These are phyloP conservation scores for Poecile montanus DNA, from an alignment of 2,797 vertebrate species.

Conservation along the genomic window DNA sequence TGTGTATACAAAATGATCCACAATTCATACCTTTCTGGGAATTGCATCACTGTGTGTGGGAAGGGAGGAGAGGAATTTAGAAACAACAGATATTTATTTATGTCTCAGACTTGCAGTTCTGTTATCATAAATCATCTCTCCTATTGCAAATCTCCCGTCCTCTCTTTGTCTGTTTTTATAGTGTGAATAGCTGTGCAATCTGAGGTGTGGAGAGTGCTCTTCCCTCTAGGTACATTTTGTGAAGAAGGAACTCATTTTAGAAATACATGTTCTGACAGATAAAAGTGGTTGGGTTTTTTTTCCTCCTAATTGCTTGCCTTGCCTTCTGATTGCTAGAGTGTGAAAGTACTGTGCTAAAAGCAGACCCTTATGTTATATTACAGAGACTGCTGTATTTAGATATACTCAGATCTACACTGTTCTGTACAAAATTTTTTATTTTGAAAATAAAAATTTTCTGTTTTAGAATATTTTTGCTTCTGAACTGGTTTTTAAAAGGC, in stretches of 20 bases:
- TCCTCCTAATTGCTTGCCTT: neutral
- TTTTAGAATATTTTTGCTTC: conserved; percentile 17
- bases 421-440: conserved; percentile 69
- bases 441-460: conserved; percentile 74
- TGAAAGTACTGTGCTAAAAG: conserved; percentile 28
- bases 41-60: neutral
- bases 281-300: neutral
- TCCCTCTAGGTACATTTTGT: neutral
- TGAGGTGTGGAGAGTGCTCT: conserved; percentile 22
- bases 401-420: conserved; percentile 33
- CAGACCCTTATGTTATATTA: neutral
- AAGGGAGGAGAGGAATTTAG: neutral
- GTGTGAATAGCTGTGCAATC: conserved; percentile 17
- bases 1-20: neutral
- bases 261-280: conserved; percentile 21
- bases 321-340: conserved; percentile 32
- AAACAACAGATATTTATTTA: conserved; percentile 19
- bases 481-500: neutral
- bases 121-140: neutral
- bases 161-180: neutral
- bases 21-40: neutral
- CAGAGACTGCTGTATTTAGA: conserved; percentile 52
- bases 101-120: neutral
- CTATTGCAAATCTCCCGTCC: neutral
- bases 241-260: conserved; percentile 27